Evolutionary conservation across 2,113 vertebrate species (phyloP).

Genomic region (Ictidomys tridecemlineatus): DNA sequence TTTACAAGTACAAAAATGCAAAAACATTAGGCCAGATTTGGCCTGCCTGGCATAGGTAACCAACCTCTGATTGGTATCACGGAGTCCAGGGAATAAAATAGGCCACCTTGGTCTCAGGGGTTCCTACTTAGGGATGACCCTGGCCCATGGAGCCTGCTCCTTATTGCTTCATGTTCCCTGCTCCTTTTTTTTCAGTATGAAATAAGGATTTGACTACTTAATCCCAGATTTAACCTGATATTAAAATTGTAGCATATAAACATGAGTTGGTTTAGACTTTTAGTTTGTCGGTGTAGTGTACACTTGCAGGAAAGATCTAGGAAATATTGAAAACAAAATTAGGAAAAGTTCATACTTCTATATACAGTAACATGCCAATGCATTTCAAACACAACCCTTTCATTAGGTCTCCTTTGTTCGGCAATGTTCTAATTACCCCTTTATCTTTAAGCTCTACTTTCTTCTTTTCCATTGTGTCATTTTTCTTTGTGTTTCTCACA

Average conservation of each 20-base stretch:
- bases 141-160: not conserved
- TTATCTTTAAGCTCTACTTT: slow-evolving; percentile 75
- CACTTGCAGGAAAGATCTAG: slow-evolving; percentile 68
- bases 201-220: not conserved
- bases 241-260: slow-evolving; percentile 47
- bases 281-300: not conserved
- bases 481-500: slow-evolving; percentile 76
- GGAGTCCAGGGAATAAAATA: not conserved
- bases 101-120: not conserved
- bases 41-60: not conserved
- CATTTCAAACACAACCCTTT: slow-evolving; percentile 68
- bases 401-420: slow-evolving; percentile 77
- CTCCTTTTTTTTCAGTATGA: not conserved
- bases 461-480: slow-evolving; percentile 76
- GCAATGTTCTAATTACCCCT: slow-evolving; percentile 81
- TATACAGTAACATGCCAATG: slow-evolving; percentile 79
- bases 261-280: slow-evolving; percentile 39
- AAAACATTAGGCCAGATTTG: not conserved
- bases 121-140: no score
- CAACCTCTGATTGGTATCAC: not conserved
- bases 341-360: slow-evolving; percentile 77
- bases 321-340: slow-evolving; percentile 77
- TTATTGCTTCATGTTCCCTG: not conserved
- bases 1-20: not conserved
- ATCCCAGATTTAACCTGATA: not conserved